A percentile compares a stretch with the other conserved stretches of the same genome.
phyloP scores from a whole-genome alignment of 2,113 vertebrate genomes.

The Cyanocitta stelleri region DNA sequence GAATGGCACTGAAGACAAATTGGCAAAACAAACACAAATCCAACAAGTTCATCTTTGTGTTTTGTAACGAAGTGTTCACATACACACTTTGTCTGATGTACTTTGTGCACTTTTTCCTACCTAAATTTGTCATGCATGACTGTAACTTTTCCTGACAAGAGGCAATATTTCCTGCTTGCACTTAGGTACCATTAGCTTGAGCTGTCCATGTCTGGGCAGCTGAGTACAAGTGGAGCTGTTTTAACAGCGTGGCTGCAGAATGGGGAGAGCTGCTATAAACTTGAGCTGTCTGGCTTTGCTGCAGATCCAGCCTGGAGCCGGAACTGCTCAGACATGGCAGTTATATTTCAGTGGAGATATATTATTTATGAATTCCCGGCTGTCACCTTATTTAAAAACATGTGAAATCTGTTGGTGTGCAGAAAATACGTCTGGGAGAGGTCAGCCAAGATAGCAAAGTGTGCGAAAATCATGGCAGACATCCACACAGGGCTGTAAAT shows the following conservation, averaged over 20 bases:
- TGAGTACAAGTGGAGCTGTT: neutral
- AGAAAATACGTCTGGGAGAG: constrained; percentile 44
- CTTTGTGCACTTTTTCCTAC: neutral
- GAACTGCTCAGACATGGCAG: neutral
- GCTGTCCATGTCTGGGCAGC: neutral
- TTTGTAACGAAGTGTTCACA: neutral
- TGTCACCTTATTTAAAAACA: constrained; percentile 50
- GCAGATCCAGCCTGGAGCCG: neutral
- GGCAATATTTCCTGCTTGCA: neutral
- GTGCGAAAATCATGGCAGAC: constrained; percentile 38
- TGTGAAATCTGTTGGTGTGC: constrained; percentile 23
- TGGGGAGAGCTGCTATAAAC: neutral
- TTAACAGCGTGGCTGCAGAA: neutral
- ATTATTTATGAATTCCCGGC: constrained; percentile 59
- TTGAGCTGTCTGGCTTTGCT: neutral
- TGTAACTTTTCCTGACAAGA: neutral
- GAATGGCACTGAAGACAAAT: neutral
- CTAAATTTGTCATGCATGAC: neutral
- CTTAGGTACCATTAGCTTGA: neutral
- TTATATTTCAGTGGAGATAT: constrained; percentile 38
- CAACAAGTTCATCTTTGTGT: neutral
- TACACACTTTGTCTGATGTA: neutral
- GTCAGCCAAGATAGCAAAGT: constrained; percentile 33
- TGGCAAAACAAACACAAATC: neutral
- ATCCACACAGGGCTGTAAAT: constrained; percentile 45